Base-by-base conservation (phyloP, 2,888 invertebrate genomes). In the Tinea trinotella region DNA sequence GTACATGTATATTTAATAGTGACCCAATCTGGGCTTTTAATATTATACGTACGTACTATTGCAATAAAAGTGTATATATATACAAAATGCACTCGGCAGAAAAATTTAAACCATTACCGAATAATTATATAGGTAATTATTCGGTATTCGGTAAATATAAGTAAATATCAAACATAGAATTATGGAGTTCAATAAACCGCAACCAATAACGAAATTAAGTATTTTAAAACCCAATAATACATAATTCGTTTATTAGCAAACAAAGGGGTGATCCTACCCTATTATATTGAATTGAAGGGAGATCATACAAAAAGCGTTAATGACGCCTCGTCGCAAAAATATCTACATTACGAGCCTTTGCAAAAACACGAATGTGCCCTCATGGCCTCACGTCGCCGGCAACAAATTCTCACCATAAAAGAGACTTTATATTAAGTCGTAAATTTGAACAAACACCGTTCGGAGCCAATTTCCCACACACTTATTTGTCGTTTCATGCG, bases 381-480 rank as follows among this genome's bases (percentile, higher is more conserved):
- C 46, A 19, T 19, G 63, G 66, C 62, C 63, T 61, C 62, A 64
- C 62, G 61, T 65, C 62, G 62, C 57, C 58, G 61, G 59, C 63
- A 57, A 60, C 61, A 64, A 66, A 62, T 68, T 67, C 66, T 62
- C 64, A 64, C 65, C 65, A 64, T 67, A 64, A 71, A 74, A 67
- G 66, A 69, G 66, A 70, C 66, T 69, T 74, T 72, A 74, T 74
- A 76, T 76, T 74, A 71, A 74, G 70, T 69, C 74, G 70, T 76
- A 76, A 76, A 76, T 76, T 74, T 64, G 66, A 64, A 65, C 64
- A 69, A 71, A 70, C 70, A 71, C 67, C 66, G 65, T 61, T 64
- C 64, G 67, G 67, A 50, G 65, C 68, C 73, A 70, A 71, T 71
- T 72, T 70, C 64, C 65, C 63, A 61, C 58, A 54, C 69, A 70